These are phyloP conservation scores for Danionella dracula DNA, from an alignment of 2,797 vertebrate genomes.

Conservation along the genomic window DNA sequence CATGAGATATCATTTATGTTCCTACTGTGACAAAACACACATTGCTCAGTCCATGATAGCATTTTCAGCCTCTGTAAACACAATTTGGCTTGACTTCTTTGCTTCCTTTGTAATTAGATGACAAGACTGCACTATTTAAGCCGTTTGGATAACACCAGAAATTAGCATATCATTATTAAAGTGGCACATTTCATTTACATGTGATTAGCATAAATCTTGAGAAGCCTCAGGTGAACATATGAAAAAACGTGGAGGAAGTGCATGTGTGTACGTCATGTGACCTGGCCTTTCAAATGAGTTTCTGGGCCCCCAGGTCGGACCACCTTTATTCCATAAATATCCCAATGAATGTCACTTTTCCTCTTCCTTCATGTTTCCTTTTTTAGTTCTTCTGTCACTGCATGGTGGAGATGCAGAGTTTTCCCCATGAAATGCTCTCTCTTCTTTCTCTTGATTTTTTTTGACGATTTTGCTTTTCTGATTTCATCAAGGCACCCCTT, in stretches of 20 bases:
- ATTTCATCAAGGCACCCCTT: slow-evolving; percentile 13
- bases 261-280: background rate
- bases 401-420: background rate
- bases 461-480: background rate
- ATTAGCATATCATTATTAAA: slow-evolving; percentile 45
- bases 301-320: background rate
- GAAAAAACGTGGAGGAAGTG: background rate
- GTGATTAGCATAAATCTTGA: slow-evolving; percentile 32
- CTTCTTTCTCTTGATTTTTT: background rate
- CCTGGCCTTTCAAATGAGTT: background rate
- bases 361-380: background rate
- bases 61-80: slow-evolving; percentile 17
- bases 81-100: background rate
- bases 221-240: background rate
- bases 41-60: slow-evolving; percentile 7
- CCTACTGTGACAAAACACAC: too few species aligned
- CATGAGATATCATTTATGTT: too few species aligned
- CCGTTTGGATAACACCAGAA: slow-evolving; percentile 32
- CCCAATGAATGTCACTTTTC: background rate
- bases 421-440: background rate
- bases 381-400: background rate
- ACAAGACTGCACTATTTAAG: slow-evolving; percentile 39
- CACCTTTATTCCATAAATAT: slow-evolving; percentile 22
- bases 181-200: slow-evolving; percentile 35
- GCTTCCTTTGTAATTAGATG: slow-evolving; percentile 31